Evolutionary conservation across 2,797 vertebrate genomes (phyloP).

Genomic region (Heteromormyrus szaboi): DNA sequence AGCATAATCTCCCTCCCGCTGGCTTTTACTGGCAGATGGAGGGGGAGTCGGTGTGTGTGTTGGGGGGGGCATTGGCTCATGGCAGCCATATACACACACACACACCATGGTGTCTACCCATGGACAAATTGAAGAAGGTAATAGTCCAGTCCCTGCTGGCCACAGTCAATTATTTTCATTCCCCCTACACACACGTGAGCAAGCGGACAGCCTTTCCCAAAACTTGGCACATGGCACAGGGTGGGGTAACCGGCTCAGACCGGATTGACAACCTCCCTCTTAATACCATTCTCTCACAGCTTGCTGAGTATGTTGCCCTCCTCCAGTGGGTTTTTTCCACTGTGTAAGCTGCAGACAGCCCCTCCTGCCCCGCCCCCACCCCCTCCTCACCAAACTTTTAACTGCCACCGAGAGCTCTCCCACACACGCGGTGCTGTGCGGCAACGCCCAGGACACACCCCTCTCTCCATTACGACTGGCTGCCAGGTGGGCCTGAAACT

Average conservation of each 20-base stretch:
- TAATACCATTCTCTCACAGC: slow-evolving; percentile 67
- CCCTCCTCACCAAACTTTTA: slow-evolving; percentile 36
- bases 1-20: slow-evolving; percentile 52
- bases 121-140: slow-evolving; percentile 55
- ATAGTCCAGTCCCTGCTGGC: slow-evolving; percentile 51
- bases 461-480: background rate
- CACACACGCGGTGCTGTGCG: background rate
- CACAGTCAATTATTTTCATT: slow-evolving; percentile 72
- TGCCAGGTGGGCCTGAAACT: slow-evolving; percentile 8
- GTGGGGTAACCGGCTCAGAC: slow-evolving; percentile 81
- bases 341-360: slow-evolving; percentile 31
- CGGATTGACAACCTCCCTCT: slow-evolving; percentile 81
- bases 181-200: slow-evolving; percentile 59
- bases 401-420: slow-evolving; percentile 50
- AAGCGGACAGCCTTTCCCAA: slow-evolving; percentile 71
- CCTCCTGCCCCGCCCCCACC: slow-evolving; percentile 9
- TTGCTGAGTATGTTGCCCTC: slow-evolving; percentile 51
- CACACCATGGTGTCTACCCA: slow-evolving; percentile 27
- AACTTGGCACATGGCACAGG: slow-evolving; percentile 76
- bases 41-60: slow-evolving; percentile 23
- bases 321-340: slow-evolving; percentile 57
- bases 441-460: background rate
- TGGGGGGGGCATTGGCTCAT: background rate
- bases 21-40: slow-evolving; percentile 63
- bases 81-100: background rate